phyloP scores from a whole-genome alignment of 2,797 vertebrate species.

The Danio kyathit region DNA sequence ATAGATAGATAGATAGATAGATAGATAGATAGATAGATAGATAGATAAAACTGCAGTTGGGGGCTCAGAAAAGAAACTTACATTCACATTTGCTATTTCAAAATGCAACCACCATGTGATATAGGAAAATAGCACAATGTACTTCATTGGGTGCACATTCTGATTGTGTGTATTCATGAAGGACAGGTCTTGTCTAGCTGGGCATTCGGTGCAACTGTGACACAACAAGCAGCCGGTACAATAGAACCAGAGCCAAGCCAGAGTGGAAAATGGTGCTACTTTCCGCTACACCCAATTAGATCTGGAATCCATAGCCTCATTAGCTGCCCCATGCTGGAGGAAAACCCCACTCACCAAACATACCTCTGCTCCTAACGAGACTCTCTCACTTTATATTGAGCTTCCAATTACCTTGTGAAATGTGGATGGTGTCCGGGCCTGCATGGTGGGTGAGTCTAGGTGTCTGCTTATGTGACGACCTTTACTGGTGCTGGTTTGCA shows the following conservation, averaged over 20 bases:
- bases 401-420: conserved; percentile 71
- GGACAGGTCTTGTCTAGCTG: not conserved
- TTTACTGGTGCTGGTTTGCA: not conserved
- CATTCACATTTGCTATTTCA: not conserved
- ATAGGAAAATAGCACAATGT: not conserved
- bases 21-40: too few relatives aligned
- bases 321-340: conserved; percentile 67
- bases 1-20: too few relatives aligned
- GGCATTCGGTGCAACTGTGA: not conserved
- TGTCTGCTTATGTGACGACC: conserved; percentile 18
- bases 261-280: conserved; percentile 48
- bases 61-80: not conserved
- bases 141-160: not conserved
- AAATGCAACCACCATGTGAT: not conserved
- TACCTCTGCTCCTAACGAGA: conserved; percentile 70
- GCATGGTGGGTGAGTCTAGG: conserved; percentile 26
- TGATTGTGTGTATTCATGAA: conserved; percentile 8
- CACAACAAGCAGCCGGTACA: conserved; percentile 16
- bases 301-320: conserved; percentile 74
- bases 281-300: conserved; percentile 69
- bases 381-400: conserved; percentile 67
- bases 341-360: conserved; percentile 58
- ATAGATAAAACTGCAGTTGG: too few relatives aligned
- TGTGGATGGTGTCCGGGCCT: conserved; percentile 39
- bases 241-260: conserved; percentile 20